A percentile compares a stretch with the other conserved stretches of the same genome.
Conservation (phyloP, 2,888 invertebrate genomes). For the Dolomedes plantarius region DNA sequence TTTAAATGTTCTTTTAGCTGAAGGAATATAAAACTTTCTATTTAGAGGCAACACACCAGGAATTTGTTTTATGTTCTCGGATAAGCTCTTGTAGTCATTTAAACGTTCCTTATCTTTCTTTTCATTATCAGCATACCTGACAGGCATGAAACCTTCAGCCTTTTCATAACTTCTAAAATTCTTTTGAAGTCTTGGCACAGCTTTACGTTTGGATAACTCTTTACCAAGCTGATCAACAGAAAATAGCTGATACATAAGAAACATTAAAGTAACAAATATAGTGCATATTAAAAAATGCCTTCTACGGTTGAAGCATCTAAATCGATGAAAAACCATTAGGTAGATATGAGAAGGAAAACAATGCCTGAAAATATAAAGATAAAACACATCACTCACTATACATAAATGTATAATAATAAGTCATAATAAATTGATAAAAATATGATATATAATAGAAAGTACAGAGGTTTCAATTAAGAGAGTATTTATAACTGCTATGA, state of each 20-base stretch:
- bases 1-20: conserved; percentile 45
- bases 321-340: conserved; percentile 31
- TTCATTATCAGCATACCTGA: conserved; percentile 29
- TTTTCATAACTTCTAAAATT: conserved; percentile 64
- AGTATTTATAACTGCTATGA: no score
- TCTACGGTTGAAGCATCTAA: conserved; percentile 36
- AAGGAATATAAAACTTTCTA: conserved; percentile 54
- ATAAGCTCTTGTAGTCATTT: background rate
- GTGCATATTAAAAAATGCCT: conserved; percentile 42
- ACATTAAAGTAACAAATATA: conserved; percentile 37
- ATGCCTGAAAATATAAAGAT: no score
- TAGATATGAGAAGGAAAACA: background rate
- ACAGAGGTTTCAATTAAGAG: no score
- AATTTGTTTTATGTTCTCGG: conserved; percentile 8
- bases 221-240: conserved; percentile 59
- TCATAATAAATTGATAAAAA: no score
- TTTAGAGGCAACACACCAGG: conserved; percentile 57
- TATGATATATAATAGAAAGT: no score
- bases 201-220: conserved; percentile 46
- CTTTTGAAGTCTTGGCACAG: conserved; percentile 30
- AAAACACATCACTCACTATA: no score
- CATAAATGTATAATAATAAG: no score
- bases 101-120: conserved; percentile 8
- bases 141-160: conserved; percentile 58
- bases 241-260: conserved; percentile 63